These are phyloP conservation scores for Nasonia vitripennis DNA, from an alignment of 1,140 invertebrate species.

Conservation along the genomic window DNA sequence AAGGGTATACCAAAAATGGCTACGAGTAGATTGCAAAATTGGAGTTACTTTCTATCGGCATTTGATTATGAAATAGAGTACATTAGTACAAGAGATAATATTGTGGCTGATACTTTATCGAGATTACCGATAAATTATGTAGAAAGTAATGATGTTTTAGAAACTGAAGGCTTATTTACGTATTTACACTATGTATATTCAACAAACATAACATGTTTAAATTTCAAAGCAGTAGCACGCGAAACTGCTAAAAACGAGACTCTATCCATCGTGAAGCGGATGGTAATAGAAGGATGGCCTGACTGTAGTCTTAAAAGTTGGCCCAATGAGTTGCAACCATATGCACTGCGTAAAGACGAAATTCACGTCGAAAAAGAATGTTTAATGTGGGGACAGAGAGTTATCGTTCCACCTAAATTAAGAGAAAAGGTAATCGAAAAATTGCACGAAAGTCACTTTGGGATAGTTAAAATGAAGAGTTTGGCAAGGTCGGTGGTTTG, in stretches of 20 bases:
- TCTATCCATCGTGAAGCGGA: not conserved
- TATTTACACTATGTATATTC: not conserved
- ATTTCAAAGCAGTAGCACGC: not conserved
- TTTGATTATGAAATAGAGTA: slow-evolving; percentile 58
- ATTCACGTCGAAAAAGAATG: not conserved
- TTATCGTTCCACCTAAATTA: slow-evolving; percentile 9
- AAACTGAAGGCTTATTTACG: not conserved
- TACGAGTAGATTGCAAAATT: slow-evolving; percentile 56
- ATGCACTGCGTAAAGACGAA: too few relatives aligned
- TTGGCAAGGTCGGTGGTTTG: slow-evolving; percentile 68
- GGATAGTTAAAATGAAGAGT: slow-evolving; percentile 71
- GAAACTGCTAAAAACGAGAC: slow-evolving; percentile 1
- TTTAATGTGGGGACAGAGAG: not conserved
- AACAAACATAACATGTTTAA: not conserved
- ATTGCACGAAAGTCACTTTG: slow-evolving; percentile 68
- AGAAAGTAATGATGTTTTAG: not conserved
- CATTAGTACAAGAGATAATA: slow-evolving; percentile 52
- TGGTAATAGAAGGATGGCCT: not conserved
- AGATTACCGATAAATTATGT: slow-evolving; percentile 35
- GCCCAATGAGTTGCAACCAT: not conserved
- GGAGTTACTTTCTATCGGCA: slow-evolving; percentile 57
- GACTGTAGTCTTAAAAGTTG: not conserved
- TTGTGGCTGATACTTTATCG: slow-evolving; percentile 56
- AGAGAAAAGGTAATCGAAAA: slow-evolving; percentile 45
- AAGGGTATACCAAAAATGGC: slow-evolving; percentile 58